Evolutionary conservation across 64 coral and sea anemone species (phyloP).

Genomic region (Hydrozoanthus tunicans): DNA sequence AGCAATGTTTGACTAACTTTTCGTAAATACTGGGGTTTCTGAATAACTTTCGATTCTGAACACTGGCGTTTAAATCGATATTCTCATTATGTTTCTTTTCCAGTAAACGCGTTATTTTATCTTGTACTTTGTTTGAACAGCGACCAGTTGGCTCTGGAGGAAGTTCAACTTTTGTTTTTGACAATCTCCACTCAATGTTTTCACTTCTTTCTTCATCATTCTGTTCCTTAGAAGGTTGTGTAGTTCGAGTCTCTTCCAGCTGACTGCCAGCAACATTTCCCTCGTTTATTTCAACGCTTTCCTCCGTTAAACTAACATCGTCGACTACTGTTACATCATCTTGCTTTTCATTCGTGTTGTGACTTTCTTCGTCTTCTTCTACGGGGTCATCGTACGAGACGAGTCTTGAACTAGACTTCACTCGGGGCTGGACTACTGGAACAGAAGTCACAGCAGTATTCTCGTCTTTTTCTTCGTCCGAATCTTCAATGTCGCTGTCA

Average conservation of each 20-base stretch:
- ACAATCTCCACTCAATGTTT: constrained; percentile 41
- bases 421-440: constrained; percentile 48
- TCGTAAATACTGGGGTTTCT: constrained; percentile 84
- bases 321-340: neutral
- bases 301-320: neutral
- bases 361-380: constrained; percentile 66
- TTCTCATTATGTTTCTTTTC: constrained; percentile 69
- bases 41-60: constrained; percentile 72
- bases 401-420: constrained; percentile 63
- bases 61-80: constrained; percentile 70
- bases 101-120: constrained; percentile 59
- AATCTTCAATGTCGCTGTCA: constrained; percentile 82
- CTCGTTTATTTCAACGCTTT: constrained; percentile 16
- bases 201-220: constrained; percentile 8
- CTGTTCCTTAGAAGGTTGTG: neutral
- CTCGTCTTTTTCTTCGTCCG: constrained; percentile 63
- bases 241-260: constrained; percentile 18
- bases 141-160: constrained; percentile 73
- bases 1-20: constrained; percentile 62
- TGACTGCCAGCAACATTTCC: neutral
- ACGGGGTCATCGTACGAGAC: constrained; percentile 69
- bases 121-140: constrained; percentile 73
- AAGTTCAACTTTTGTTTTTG: constrained; percentile 56
- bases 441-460: neutral
- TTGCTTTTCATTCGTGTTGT: neutral